Evolutionary conservation across 2,888 invertebrate genomes (phyloP).

Genomic region (Eilema depressum): DNA sequence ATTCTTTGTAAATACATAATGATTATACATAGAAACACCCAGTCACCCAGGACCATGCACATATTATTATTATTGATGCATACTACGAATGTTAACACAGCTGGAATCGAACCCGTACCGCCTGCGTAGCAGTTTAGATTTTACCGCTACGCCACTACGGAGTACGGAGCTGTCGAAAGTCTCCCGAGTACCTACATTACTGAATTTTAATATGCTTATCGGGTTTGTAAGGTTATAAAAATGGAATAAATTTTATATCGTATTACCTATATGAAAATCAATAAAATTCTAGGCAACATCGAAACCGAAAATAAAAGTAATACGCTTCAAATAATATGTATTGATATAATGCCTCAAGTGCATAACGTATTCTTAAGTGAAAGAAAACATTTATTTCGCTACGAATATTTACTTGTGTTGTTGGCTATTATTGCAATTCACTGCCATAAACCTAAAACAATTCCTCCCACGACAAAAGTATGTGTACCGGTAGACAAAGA

Average conservation of each 20-base stretch:
- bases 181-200: no score
- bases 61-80: no score
- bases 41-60: no score
- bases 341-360: background rate
- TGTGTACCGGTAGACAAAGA: slow-evolving; percentile 15
- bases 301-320: background rate
- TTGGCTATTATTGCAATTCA: slow-evolving; percentile 9
- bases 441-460: background rate
- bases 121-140: no score
- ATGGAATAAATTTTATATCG: slow-evolving; percentile 1
- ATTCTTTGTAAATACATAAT: no score
- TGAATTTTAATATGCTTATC: background rate
- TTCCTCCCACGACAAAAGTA: slow-evolving; percentile 9
- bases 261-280: background rate
- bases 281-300: background rate
- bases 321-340: background rate
- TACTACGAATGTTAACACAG: no score
- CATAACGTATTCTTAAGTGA: background rate
- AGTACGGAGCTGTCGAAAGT: no score
- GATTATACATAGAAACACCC: no score
- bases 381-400: background rate
- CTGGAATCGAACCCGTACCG: no score
- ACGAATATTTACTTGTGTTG: slow-evolving; percentile 8
- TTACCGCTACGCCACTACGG: no score
- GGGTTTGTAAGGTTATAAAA: slow-evolving; percentile 1